Evolutionary conservation across 1,140 invertebrate genomes (phyloP), one percentile per base, ranked within the genome.

Genomic region (Druon quercuslanigerum): DNA sequence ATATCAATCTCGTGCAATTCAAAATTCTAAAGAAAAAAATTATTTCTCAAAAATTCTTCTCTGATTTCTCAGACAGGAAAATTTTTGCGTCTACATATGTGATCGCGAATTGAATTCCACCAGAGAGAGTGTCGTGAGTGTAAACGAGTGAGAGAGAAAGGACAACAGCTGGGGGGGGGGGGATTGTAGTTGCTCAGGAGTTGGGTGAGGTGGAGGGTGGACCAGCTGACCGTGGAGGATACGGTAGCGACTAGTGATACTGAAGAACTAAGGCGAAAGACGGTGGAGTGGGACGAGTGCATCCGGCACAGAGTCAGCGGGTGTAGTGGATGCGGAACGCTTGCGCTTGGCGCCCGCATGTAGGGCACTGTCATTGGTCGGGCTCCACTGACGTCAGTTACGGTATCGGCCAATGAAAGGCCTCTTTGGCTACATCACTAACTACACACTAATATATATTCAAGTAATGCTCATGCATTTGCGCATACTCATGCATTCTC

Each of bases 311-410:
- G 60, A 66, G 33, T 66, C 60, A 33, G 20, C 12, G 52, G 52
- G 71, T 70, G 50, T 70, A n/a, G 52, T 19, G 52, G 52, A 54
- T 54, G 17, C 52, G 52, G 52, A 54, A 54, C 52, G 60, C 51
- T 56, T 71, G 71, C 73, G 76, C 75, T 71, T 56, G 54, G 54
- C 74, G 76, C 75, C 75, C 72, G 19, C 17, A 51, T 51, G 60
- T 73, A 71, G 72, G 51, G 72, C 66, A 17, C 76, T 51, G 50
- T 33, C 71, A 82, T 82, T 75, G 79, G 77, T 25, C 85, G 82
- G 82, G 25, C 70, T 52, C 50, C 51, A 50, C 78, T 90, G 88
- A 90, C 89, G 89, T 89, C 81, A 88, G 76, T 80, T 19, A 74
- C 25, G 14, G 74, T 81, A 83, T 84, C 81, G 80, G 83, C 88